Base-by-base conservation (phyloP, 1,140 invertebrate genomes). In the Asbolus verrucosus region DNA sequence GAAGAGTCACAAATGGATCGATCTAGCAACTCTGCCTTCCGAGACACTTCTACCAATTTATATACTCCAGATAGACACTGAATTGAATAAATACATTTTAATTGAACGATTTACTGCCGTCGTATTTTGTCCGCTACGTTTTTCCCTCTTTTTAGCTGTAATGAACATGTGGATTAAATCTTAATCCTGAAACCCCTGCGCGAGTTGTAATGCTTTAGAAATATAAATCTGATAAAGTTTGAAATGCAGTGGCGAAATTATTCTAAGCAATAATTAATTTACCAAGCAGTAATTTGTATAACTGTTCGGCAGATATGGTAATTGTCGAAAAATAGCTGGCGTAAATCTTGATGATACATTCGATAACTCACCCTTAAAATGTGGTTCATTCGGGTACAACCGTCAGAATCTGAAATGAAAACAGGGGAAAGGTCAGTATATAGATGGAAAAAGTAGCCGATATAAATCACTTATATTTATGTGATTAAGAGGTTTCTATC, bases 1-100 rank as follows among this genome's bases (percentile, higher is more conserved):
- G 21, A 54, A 54, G 46, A 54, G 46, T 54, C 46, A 54, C 46
- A 54, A 54, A 54, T 54, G 46, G 46, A 54, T 54, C 46, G 46
- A 54, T 54, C 46, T 54, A 54, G 46, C 46, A 54, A 54, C 46
- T 14, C 41, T 54, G 46, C 46, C 46, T 54, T 54, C 46, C 46
- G 21, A 54, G 46, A 54, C 46, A 54, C 46, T 54, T 54, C 46
- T 54, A 54, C 46, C 46, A 54, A 54, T 54, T 54, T 54, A 54
- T 54, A 54, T 54, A 54, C 46, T 54, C 46, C 46, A 54, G 46
- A 54, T 54, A 54, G 46, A 54, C 46, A 54, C 46, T 54, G 46
- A 21, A 54, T 54, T 54, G 46, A 54, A 54, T 54, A 54, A 54
- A 54, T 54, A 54, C 46, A 54, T 54, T 54, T 54, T 54, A 54